These are phyloP conservation scores for Drosophila buzzatii DNA, from an alignment of 2,888 invertebrate species.

Conservation along the genomic window DNA sequence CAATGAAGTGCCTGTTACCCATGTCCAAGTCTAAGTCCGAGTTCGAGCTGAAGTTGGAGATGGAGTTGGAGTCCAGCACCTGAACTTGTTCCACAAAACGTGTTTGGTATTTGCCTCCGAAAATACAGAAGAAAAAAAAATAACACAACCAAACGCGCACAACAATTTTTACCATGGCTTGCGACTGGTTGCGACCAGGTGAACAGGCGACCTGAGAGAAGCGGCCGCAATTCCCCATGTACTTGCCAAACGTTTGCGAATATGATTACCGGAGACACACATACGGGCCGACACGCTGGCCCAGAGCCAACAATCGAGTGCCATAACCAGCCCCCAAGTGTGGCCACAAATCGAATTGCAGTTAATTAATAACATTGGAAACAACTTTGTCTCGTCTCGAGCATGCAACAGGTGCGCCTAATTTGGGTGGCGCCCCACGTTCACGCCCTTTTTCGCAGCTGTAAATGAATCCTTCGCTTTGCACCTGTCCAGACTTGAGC, in stretches of 20 bases:
- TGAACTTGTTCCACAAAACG: conserved; percentile 78
- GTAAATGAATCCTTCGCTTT: conserved; percentile 9
- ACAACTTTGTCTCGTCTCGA: conserved; percentile 54
- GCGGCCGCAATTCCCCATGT: conserved; percentile 53
- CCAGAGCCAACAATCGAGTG: conserved; percentile 54
- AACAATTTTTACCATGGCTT: conserved; percentile 37
- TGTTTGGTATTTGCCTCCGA: conserved; percentile 71
- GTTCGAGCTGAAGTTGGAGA: conserved; percentile 21
- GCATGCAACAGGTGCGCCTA: conserved; percentile 59
- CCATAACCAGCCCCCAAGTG: conserved; percentile 59
- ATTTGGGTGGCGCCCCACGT: conserved; percentile 70
- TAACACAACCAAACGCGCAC: conserved; percentile 32
- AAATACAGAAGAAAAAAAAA: conserved; percentile 41
- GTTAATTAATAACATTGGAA: conserved; percentile 71
- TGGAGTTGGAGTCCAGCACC: conserved; percentile 48
- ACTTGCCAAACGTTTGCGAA: conserved; percentile 60
- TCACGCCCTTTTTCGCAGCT: conserved; percentile 60
- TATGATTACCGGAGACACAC: conserved; percentile 56
- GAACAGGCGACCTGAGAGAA: conserved; percentile 56
- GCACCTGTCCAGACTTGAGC: conserved; percentile 15
- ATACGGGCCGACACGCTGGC: conserved; percentile 34
- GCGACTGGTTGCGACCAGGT: conserved; percentile 67
- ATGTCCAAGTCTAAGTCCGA: conserved; percentile 45
- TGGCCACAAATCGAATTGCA: conserved; percentile 74
- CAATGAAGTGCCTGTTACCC: conserved; percentile 40